Percentiles rank a stretch among this genome's conserved stretches.
phyloP scores from a whole-genome alignment of 2,888 invertebrate species.

The Limnephilus marmoratus region DNA sequence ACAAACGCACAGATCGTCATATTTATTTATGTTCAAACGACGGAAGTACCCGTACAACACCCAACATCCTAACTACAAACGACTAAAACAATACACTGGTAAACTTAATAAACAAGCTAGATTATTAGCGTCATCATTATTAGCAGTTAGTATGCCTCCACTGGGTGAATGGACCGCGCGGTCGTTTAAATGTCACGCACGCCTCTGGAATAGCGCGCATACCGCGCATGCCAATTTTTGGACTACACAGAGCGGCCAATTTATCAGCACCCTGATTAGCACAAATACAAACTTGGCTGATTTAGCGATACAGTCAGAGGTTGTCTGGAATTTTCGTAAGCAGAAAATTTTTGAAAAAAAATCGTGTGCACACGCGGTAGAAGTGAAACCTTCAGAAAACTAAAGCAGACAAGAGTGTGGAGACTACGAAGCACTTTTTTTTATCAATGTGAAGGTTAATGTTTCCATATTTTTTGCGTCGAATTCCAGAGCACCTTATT shows the following conservation, averaged over 20 bases:
- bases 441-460: no score
- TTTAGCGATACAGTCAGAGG: background rate
- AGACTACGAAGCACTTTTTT: no score
- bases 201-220: conserved; percentile 15
- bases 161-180: conserved; percentile 21
- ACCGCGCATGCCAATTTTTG: background rate
- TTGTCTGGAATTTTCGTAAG: background rate
- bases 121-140: background rate
- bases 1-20: background rate
- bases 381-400: no score
- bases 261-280: background rate
- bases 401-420: no score
- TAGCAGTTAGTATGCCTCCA: background rate
- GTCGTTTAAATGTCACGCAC: conserved; percentile 32
- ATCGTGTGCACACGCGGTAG: no score
- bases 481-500: no score
- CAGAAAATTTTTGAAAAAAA: no score
- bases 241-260: background rate
- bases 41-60: background rate
- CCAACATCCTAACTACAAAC: background rate
- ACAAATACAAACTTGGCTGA: background rate
- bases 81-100: background rate
- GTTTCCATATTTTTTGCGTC: no score
- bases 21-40: background rate
- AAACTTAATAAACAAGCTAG: background rate